These are phyloP conservation scores for Ceraclea dissimilis DNA, from an alignment of 2,888 invertebrate genomes.

Conservation along the genomic window DNA sequence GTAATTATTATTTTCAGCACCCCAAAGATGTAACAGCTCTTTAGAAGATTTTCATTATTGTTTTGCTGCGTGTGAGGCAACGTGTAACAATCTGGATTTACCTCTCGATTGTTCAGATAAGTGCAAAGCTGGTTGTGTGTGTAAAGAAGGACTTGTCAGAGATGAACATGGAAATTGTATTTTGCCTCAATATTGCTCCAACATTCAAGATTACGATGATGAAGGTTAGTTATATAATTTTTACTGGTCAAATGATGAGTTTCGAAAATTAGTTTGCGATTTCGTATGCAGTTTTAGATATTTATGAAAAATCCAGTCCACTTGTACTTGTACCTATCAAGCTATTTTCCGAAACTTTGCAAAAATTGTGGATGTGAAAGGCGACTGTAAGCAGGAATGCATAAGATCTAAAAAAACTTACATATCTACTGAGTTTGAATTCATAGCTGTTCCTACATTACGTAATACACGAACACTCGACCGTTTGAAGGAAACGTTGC, in stretches of 20 bases:
- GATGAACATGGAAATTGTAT: conserved; percentile 20
- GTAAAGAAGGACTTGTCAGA: conserved; percentile 20
- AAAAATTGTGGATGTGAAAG: too few relatives aligned
- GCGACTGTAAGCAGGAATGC: too few relatives aligned
- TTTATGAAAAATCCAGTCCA: too few relatives aligned
- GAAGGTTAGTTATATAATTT: not conserved
- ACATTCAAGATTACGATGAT: not conserved
- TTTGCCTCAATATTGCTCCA: conserved; percentile 13
- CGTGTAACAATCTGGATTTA: conserved; percentile 14
- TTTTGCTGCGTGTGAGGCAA: conserved; percentile 17
- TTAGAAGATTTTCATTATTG: conserved; percentile 21
- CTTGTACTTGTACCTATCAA: too few relatives aligned
- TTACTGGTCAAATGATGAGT: not conserved
- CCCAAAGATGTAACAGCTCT: conserved; percentile 8
- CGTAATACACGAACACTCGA: too few relatives aligned
- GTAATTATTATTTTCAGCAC: conserved; percentile 2
- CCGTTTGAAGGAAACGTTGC: too few relatives aligned
- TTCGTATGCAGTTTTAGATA: too few relatives aligned
- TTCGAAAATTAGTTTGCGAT: too few relatives aligned
- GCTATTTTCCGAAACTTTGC: not conserved
- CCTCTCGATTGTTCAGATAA: conserved; percentile 8
- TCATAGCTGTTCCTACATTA: too few relatives aligned
- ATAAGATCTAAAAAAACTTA: too few relatives aligned
- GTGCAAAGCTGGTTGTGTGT: conserved; percentile 22
- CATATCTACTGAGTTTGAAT: too few relatives aligned